Base-by-base conservation (phyloP, 2,797 vertebrate genomes). In the Pangasius djambal region DNA sequence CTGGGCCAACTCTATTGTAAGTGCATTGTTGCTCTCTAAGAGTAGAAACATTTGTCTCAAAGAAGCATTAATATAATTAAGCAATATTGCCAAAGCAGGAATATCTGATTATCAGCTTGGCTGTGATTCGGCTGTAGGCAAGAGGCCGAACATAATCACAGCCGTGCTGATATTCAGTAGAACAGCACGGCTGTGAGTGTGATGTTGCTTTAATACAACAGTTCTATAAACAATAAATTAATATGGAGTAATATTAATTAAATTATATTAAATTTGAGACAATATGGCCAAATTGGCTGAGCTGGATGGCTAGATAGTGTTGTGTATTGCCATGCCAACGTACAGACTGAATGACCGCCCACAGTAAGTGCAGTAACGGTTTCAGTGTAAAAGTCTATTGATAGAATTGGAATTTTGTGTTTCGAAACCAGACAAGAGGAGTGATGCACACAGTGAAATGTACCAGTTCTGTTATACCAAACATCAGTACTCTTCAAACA, bases 1-100 rank as follows among this genome's bases (percentile, higher is more conserved):
- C 10, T 98, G 97, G 95, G 97, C 97, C 74, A 99, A 98, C 93
- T 90, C 97, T 15, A 92, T 85, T 16, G 98, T 98, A 94, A 97
- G 97, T 96, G 59, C 6, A 40, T 22, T 70, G 10, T 22, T 75
- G 13, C 3, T 70, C 34, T 86, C 9, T 72, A 4, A 22, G 44
- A 86, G 15, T n/a, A 4, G 16, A 59, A 50, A 59, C 25, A 59
- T 59, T 50, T 74, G 6, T 40, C 28, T 70, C 22, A n/a, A 69
- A 61, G 31, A 50, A 83, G 5, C 59, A n/a, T 48, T 83, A 44
- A 48, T n/a, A 65, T 83, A 15, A 48, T 83, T 44, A 65, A 65
- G 31, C 34, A 57, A 34, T 12, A 81, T 25, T 59, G 34, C 55
- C 12, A 31, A 57, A 50, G 50, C 55, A 61, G 34, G 18, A 28